phyloP scores from a whole-genome alignment of 2,888 invertebrate genomes.

The Odontomyia ornata region DNA sequence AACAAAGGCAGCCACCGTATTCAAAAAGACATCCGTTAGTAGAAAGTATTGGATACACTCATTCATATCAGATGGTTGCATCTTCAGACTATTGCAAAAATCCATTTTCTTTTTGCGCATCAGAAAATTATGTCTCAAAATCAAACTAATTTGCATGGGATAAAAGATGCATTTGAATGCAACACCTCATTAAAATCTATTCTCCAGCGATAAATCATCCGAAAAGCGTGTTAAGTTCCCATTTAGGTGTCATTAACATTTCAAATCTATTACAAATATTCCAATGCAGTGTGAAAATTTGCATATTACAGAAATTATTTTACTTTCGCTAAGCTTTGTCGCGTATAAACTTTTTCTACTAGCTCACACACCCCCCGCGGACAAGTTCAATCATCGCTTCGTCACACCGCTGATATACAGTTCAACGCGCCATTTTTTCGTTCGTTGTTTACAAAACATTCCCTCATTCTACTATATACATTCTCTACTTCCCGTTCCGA shows the following conservation, averaged over 20 bases:
- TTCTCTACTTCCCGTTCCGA: constrained; percentile 5
- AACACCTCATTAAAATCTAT: background rate
- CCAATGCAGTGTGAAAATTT: constrained; percentile 13
- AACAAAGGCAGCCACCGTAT: too few relatives aligned
- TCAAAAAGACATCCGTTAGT: too few relatives aligned
- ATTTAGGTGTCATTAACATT: constrained; percentile 23
- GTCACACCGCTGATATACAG: background rate
- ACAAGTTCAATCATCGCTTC: background rate
- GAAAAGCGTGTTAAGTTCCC: background rate
- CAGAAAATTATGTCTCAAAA: background rate
- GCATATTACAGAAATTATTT: constrained; percentile 9
- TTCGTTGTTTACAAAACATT: constrained; percentile 21
- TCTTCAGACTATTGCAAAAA: too few relatives aligned
- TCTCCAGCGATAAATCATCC: background rate
- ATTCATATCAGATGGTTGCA: too few relatives aligned
- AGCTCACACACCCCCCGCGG: constrained; percentile 7
- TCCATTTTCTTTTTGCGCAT: too few relatives aligned
- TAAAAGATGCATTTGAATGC: background rate
- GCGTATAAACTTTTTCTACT: background rate
- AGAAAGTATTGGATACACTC: too few relatives aligned
- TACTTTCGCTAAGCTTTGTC: constrained; percentile 18
- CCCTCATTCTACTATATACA: background rate
- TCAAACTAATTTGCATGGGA: background rate
- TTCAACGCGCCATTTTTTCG: background rate
- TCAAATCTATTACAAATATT: constrained; percentile 28